Percentiles rank a stretch among this genome's conserved stretches.
phyloP scores from a whole-genome alignment of 2,113 vertebrate genomes.

The Bujurquina vittata region DNA sequence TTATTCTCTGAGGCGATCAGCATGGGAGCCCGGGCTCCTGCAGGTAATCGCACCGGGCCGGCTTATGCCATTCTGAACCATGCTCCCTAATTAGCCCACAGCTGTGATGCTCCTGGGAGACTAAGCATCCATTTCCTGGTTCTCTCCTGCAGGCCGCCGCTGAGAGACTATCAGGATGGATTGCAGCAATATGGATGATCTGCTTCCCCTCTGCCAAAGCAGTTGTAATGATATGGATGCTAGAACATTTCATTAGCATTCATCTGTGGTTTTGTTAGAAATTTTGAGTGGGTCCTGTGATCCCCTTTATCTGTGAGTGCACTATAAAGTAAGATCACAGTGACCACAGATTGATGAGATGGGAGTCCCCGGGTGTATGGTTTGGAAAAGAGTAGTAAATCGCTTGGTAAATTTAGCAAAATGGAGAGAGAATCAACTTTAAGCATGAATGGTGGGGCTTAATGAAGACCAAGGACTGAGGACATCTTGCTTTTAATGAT shows the following conservation, averaged over 20 bases:
- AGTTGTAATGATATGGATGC: constrained; percentile 15
- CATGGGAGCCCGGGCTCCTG: constrained; percentile 40
- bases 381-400: constrained; percentile 54
- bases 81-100: constrained; percentile 66
- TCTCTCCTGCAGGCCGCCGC: constrained; percentile 18
- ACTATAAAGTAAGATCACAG: constrained; percentile 13
- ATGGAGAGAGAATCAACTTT: constrained; percentile 66
- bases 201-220: constrained; percentile 9
- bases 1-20: constrained; percentile 51
- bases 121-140: constrained; percentile 42
- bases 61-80: constrained; percentile 41
- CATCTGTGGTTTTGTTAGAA: background rate
- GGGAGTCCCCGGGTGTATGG: constrained; percentile 25
- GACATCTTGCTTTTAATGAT: constrained; percentile 66
- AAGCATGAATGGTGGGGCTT: constrained; percentile 66
- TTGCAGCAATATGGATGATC: constrained; percentile 12
- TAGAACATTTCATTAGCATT: background rate
- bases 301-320: background rate
- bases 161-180: constrained; percentile 44
- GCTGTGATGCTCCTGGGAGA: constrained; percentile 66
- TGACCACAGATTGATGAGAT: constrained; percentile 44
- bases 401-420: constrained; percentile 64
- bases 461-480: constrained; percentile 63
- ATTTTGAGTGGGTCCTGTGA: background rate
- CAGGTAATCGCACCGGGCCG: constrained; percentile 46